Conservation (phyloP, 2,888 invertebrate species). For the Sarcophaga carnaria region DNA sequence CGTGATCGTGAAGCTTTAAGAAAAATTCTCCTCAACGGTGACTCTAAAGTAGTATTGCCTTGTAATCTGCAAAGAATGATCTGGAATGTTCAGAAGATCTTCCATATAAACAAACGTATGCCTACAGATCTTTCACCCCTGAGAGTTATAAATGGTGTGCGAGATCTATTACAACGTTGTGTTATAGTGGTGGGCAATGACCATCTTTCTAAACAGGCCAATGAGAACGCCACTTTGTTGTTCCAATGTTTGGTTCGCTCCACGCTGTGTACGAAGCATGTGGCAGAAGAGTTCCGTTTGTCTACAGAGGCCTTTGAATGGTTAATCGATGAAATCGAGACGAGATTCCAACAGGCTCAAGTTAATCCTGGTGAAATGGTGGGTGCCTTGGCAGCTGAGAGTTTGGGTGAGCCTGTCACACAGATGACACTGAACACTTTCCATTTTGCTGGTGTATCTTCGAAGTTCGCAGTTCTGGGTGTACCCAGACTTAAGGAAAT, state of each 20-base stretch:
- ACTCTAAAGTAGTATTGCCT: constrained; percentile 97
- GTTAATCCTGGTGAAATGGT: constrained; percentile 99
- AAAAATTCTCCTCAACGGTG: constrained; percentile 97
- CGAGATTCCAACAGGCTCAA: constrained; percentile 98
- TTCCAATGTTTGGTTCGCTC: constrained; percentile 98
- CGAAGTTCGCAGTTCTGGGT: constrained; percentile 99
- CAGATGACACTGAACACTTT: constrained; percentile 99
- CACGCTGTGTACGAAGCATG: constrained; percentile 96
- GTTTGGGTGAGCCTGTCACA: constrained; percentile 99
- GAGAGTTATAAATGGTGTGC: constrained; percentile 94
- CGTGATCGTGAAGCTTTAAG: constrained; percentile 94
- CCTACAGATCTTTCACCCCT: constrained; percentile 97
- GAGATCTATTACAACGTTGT: constrained; percentile 93
- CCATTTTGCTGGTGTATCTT: constrained; percentile 99
- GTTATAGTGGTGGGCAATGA: constrained; percentile 97
- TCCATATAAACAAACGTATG: constrained; percentile 97
- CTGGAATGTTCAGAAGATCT: constrained; percentile 99
- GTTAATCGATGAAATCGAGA: constrained; percentile 99
- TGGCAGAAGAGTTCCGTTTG: constrained; percentile 97
- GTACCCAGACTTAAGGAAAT: constrained; percentile 98
- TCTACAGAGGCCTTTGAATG: constrained; percentile 99
- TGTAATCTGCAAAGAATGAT: constrained; percentile 99
- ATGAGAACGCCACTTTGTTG: constrained; percentile 97
- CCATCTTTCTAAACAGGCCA: constrained; percentile 96
- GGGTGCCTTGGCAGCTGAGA: constrained; percentile 99